Conservation (phyloP, 2,113 vertebrate genomes). For the Calidris pugnax region DNA sequence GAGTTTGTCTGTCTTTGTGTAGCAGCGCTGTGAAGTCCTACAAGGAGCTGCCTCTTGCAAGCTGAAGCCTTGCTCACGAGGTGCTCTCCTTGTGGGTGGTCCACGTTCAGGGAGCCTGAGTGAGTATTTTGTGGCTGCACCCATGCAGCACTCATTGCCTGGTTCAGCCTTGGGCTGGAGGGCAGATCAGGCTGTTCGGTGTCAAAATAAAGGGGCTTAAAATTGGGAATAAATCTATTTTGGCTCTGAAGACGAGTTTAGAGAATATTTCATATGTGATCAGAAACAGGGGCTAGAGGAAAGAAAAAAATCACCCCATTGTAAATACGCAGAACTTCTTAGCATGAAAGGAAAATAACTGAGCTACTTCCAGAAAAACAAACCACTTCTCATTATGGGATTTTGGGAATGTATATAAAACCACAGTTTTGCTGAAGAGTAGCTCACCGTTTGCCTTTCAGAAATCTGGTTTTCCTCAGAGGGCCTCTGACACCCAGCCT, state of each 20-base stretch:
- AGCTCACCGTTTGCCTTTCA: background rate
- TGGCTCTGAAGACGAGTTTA: background rate
- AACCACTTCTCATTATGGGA: background rate
- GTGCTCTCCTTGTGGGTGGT: background rate
- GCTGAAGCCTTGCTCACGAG: background rate
- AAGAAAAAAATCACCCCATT: background rate
- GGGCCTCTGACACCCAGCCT: background rate
- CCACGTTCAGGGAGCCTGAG: background rate
- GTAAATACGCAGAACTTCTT: slow-evolving; percentile 1
- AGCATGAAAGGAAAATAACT: background rate
- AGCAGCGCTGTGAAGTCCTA: background rate
- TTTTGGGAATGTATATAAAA: background rate
- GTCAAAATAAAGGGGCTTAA: background rate
- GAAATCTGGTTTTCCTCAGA: background rate
- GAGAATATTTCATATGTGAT: background rate
- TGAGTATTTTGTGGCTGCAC: background rate
- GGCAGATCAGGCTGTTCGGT: background rate
- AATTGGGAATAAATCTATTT: background rate
- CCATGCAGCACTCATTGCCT: background rate
- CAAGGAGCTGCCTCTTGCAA: background rate
- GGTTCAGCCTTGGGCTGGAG: background rate
- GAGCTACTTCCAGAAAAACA: slow-evolving; percentile 9
- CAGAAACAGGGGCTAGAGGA: background rate
- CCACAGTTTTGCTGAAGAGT: background rate
- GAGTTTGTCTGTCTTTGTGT: background rate